A percentile compares a stretch with the other conserved stretches of the same genome.
Conservation (phyloP, 2,113 vertebrate genomes). For the Peucedramus taeniatus region DNA sequence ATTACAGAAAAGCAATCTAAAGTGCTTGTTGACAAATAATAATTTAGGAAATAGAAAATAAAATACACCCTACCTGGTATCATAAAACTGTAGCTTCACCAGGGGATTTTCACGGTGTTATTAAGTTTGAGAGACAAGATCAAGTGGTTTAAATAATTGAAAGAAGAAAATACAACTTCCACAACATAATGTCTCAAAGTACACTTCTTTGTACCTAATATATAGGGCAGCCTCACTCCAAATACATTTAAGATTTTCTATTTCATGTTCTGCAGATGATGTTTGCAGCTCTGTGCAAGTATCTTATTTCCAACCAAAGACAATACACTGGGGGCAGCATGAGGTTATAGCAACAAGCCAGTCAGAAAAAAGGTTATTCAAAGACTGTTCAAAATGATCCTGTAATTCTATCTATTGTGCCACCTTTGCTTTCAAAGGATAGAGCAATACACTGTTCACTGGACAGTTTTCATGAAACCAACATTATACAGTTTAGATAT, state of each 20-base stretch:
- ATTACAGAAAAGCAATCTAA: conserved; percentile 27
- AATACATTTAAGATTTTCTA: conserved; percentile 21
- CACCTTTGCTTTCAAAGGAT: neutral
- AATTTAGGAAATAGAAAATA: conserved; percentile 39
- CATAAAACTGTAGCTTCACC: conserved; percentile 12
- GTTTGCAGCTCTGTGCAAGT: neutral
- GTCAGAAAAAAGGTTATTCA: conserved; percentile 17
- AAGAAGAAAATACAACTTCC: conserved; percentile 15
- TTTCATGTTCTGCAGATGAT: neutral
- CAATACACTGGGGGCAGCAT: neutral
- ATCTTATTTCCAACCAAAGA: conserved; percentile 17
- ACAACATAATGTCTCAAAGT: neutral
- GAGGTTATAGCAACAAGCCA: neutral
- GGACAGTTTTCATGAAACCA: neutral
- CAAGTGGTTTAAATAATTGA: conserved; percentile 55
- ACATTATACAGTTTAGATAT: neutral
- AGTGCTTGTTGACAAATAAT: conserved; percentile 34
- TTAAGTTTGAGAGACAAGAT: conserved; percentile 52
- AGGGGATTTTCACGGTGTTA: neutral
- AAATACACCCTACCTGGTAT: conserved; percentile 2
- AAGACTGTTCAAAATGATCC: conserved; percentile 14
- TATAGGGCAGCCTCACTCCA: neutral
- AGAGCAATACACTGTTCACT: neutral
- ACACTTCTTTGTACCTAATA: neutral
- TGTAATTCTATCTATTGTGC: neutral